These are phyloP conservation scores for Alectura lathami DNA, from an alignment of 2,113 vertebrate species.

Conservation along the genomic window DNA sequence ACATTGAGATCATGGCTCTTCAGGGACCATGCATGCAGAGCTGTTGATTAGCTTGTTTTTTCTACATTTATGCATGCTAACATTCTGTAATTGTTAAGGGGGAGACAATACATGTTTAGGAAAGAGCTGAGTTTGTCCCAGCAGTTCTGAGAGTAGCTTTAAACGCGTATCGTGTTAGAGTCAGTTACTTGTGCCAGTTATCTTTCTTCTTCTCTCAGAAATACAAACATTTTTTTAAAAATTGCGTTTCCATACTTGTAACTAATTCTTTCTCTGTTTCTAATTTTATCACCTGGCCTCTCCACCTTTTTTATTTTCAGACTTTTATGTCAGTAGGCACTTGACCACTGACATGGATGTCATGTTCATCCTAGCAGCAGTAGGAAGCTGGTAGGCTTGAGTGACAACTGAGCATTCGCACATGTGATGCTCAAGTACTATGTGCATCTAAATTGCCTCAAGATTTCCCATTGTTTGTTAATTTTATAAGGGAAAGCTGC, in stretches of 20 bases:
- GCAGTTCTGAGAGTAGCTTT: not conserved
- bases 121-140: slow-evolving; percentile 12
- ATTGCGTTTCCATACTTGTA: slow-evolving; percentile 34
- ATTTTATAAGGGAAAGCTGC: slow-evolving; percentile 53
- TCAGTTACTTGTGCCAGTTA: not conserved
- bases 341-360: not conserved
- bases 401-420: not conserved
- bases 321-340: not conserved
- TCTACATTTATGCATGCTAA: slow-evolving; percentile 18
- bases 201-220: slow-evolving; percentile 13
- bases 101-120: slow-evolving; percentile 12
- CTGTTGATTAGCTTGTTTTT: not conserved
- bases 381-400: too few relatives aligned
- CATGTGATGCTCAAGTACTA: not conserved
- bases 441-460: not conserved
- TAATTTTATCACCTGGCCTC: not conserved
- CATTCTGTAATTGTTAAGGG: slow-evolving; percentile 25
- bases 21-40: not conserved
- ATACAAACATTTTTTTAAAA: slow-evolving; percentile 34
- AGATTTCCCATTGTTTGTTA: not conserved
- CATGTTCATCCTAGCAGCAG: not conserved
- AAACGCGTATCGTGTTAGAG: not conserved
- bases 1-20: not conserved
- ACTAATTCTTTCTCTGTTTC: slow-evolving; percentile 33
- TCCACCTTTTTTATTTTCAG: not conserved